Conservation (phyloP, 2,113 vertebrate genomes). For the Salminus brasiliensis region DNA sequence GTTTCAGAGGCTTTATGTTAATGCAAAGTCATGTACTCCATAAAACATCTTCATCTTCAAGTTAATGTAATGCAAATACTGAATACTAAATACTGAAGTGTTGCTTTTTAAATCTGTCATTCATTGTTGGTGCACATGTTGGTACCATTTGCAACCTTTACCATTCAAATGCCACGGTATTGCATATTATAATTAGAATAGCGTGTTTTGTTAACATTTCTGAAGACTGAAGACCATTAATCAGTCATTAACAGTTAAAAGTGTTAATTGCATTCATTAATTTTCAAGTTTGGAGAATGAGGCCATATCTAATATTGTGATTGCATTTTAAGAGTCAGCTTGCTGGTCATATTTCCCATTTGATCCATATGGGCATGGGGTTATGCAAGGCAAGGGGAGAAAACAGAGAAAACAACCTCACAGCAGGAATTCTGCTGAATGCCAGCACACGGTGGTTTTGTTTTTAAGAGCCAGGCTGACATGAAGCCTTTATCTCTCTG, state of each 20-base stretch:
- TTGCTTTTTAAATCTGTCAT: no score
- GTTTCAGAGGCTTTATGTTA: no score
- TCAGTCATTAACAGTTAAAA: not conserved
- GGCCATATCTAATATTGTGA: conserved; percentile 10
- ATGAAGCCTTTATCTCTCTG: conserved; percentile 39
- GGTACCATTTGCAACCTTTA: no score
- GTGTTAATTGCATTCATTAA: not conserved
- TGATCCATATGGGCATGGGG: conserved; percentile 30
- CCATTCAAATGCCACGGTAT: not conserved
- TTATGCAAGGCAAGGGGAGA: conserved; percentile 27
- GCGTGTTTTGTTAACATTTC: not conserved
- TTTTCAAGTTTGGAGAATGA: not conserved
- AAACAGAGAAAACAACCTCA: conserved; percentile 40
- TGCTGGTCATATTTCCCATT: not conserved
- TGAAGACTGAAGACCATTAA: not conserved
- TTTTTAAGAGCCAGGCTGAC: conserved; percentile 42
- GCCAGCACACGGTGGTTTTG: conserved; percentile 39
- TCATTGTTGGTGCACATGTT: no score
- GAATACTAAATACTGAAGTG: no score
- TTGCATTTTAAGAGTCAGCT: conserved; percentile 3
- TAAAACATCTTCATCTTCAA: no score
- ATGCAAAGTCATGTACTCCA: no score
- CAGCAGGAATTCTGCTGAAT: conserved; percentile 29
- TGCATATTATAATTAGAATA: not conserved
- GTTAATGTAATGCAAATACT: no score